These are phyloP conservation scores for Globia sparganii DNA, from an alignment of 2,888 invertebrate species.

Conservation along the genomic window DNA sequence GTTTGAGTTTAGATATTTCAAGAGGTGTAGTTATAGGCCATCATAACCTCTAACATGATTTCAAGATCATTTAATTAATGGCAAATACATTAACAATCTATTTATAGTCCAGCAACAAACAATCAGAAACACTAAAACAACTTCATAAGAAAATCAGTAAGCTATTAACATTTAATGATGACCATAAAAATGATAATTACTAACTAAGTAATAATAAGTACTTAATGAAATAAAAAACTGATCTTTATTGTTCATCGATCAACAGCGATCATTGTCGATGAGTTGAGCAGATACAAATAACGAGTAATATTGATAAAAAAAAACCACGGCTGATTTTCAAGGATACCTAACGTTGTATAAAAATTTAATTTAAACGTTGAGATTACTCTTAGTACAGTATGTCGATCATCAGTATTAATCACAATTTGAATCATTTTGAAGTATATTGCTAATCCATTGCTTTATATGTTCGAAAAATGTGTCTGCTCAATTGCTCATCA, in stretches of 20 bases:
- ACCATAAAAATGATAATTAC: conserved; percentile 25
- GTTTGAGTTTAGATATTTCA: neutral
- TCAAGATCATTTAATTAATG: neutral
- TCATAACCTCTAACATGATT: neutral
- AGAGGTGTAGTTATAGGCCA: neutral
- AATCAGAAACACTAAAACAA: conserved; percentile 13
- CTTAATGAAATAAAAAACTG: conserved; percentile 27
- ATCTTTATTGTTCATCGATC: conserved; percentile 29
- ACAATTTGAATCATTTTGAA: neutral
- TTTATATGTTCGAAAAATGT: neutral
- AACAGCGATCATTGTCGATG: conserved; percentile 18
- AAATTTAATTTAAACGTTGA: neutral
- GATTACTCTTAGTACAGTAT: neutral
- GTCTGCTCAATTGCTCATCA: neutral
- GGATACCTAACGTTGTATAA: conserved; percentile 13
- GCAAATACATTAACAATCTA: neutral
- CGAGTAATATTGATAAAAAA: conserved; percentile 28
- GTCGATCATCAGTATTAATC: neutral
- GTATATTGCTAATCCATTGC: neutral
- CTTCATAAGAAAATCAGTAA: neutral
- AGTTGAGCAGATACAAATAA: conserved; percentile 9
- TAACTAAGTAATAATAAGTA: neutral
- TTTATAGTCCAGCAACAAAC: neutral
- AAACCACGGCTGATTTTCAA: conserved; percentile 10
- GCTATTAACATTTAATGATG: conserved; percentile 2